These are phyloP conservation scores for Silurus meridionalis DNA, from an alignment of 2,113 vertebrate species.

Conservation along the genomic window DNA sequence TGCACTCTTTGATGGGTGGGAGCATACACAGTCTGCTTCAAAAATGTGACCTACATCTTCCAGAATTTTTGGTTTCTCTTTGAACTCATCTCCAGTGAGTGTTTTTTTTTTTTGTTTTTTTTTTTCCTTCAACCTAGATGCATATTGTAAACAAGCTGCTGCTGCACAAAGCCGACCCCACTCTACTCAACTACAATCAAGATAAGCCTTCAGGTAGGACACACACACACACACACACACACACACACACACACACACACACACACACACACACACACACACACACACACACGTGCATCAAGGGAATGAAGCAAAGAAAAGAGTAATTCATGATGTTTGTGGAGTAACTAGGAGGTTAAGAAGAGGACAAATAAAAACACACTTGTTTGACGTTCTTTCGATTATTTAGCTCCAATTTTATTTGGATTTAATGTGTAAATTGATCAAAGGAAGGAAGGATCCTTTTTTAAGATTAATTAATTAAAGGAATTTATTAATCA, in stretches of 20 bases:
- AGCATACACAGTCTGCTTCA: slow-evolving; percentile 21
- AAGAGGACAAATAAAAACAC: background rate
- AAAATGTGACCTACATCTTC: slow-evolving; percentile 50
- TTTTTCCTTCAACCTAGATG: slow-evolving; percentile 72
- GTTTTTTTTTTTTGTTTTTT: slow-evolving; percentile 45
- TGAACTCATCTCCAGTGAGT: slow-evolving; percentile 41
- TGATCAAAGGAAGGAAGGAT: background rate
- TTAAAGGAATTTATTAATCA: too few species aligned
- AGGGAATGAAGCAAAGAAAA: background rate
- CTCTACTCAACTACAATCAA: slow-evolving; percentile 85
- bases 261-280: background rate
- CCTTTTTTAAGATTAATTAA: too few species aligned
- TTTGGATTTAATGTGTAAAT: background rate
- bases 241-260: background rate
- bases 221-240: background rate
- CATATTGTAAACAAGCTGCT: slow-evolving; percentile 86
- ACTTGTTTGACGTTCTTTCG: background rate
- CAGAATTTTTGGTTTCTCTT: slow-evolving; percentile 45
- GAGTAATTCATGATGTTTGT: background rate
- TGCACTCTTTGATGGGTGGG: slow-evolving; percentile 14
- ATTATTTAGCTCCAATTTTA: background rate
- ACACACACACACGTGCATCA: background rate
- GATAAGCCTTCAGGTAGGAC: slow-evolving; percentile 90
- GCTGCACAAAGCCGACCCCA: slow-evolving; percentile 82
- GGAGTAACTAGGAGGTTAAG: background rate